phyloP scores from a whole-genome alignment of 2,888 invertebrate species.

The Chymomyza procnemis region DNA sequence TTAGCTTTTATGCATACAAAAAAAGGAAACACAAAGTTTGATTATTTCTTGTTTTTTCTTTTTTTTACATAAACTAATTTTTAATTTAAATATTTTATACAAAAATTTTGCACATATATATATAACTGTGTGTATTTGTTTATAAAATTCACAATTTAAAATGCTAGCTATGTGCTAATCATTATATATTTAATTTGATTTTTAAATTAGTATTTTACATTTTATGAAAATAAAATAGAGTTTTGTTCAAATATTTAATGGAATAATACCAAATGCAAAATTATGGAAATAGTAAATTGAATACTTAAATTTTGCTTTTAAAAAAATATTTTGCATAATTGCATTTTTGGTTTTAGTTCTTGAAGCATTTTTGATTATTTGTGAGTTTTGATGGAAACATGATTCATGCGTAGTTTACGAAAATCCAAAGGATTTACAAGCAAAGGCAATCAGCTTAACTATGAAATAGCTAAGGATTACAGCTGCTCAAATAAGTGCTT shows the following conservation, averaged over 20 bases:
- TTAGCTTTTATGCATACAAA: slow-evolving; percentile 22
- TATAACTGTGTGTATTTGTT: neutral
- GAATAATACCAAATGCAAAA: neutral
- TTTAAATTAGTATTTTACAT: slow-evolving; percentile 11
- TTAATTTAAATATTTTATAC: slow-evolving; percentile 16
- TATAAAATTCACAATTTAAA: slow-evolving; percentile 29
- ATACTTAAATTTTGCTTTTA: neutral
- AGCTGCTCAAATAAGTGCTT: neutral
- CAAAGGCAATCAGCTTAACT: neutral
- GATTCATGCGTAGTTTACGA: neutral
- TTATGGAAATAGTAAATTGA: neutral
- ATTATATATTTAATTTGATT: neutral
- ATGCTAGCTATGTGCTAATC: slow-evolving; percentile 46
- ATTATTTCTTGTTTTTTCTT: slow-evolving; percentile 1
- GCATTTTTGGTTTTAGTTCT: slow-evolving; percentile 13
- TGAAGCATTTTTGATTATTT: neutral
- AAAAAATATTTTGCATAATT: slow-evolving; percentile 10
- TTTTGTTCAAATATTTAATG: neutral
- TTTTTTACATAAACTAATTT: slow-evolving; percentile 31
- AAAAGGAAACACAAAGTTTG: slow-evolving; percentile 14
- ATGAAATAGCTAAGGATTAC: neutral
- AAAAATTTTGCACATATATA: slow-evolving; percentile 9
- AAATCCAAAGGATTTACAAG: neutral
- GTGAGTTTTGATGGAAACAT: neutral
- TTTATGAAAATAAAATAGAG: neutral